These are phyloP conservation scores for Apantesis nais DNA, from an alignment of 2,888 invertebrate genomes.

Conservation along the genomic window DNA sequence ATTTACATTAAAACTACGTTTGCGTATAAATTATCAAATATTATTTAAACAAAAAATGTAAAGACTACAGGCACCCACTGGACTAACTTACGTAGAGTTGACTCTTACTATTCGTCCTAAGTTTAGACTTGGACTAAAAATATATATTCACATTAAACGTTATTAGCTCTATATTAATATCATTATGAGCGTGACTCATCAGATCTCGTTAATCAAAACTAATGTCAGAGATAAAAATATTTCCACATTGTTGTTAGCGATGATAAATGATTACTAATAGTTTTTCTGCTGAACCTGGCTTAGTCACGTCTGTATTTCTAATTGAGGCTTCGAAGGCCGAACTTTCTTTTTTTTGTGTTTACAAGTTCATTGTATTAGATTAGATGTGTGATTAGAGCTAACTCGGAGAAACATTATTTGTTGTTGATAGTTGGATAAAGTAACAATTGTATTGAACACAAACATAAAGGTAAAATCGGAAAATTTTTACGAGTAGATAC, in stretches of 20 bases:
- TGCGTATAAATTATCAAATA: no score
- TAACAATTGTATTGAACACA: background rate
- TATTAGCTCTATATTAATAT: slow-evolving; percentile 59
- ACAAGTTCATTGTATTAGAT: background rate
- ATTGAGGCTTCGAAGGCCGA: background rate
- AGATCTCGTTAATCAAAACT: slow-evolving; percentile 62
- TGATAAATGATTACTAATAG: slow-evolving; percentile 48
- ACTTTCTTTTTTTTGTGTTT: slow-evolving; percentile 4
- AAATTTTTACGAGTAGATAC: background rate
- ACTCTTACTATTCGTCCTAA: background rate
- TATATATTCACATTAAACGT: slow-evolving; percentile 44
- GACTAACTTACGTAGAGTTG: no score
- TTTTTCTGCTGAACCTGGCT: slow-evolving; percentile 37
- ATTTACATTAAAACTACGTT: no score
- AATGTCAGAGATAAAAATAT: slow-evolving; percentile 66
- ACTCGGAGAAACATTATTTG: background rate
- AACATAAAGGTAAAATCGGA: background rate
- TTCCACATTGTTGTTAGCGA: slow-evolving; percentile 45
- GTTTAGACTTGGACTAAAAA: slow-evolving; percentile 26
- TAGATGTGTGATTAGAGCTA: background rate
- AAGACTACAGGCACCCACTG: no score
- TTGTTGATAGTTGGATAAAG: background rate
- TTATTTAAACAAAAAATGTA: no score
- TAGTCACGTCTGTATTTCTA: slow-evolving; percentile 3
- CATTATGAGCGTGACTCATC: slow-evolving; percentile 45